phyloP scores from a whole-genome alignment of 1,140 invertebrate species.

The Limonius californicus region DNA sequence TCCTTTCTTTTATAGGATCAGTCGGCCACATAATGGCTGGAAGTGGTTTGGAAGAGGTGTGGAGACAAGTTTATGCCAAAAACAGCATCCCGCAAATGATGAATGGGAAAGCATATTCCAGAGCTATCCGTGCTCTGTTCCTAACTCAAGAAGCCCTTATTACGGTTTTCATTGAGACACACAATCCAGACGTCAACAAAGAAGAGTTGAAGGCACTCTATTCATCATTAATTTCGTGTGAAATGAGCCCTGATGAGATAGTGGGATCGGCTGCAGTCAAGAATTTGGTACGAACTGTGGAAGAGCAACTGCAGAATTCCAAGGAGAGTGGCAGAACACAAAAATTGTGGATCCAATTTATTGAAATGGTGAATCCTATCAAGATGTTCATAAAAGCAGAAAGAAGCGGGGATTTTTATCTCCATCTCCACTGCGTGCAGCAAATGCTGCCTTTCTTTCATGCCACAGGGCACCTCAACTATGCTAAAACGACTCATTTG shows the following conservation, averaged over 20 bases:
- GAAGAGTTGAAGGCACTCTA: neutral
- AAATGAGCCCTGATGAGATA: neutral
- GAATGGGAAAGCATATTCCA: slow-evolving; percentile 11
- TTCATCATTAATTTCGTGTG: neutral
- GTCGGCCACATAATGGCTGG: slow-evolving; percentile 24
- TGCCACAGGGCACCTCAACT: slow-evolving; percentile 16
- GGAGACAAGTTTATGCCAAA: slow-evolving; percentile 5
- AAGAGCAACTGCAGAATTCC: slow-evolving; percentile 8
- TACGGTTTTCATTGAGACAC: neutral
- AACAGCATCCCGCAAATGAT: slow-evolving; percentile 11
- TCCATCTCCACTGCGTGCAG: slow-evolving; percentile 13
- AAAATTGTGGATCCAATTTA: slow-evolving; percentile 15
- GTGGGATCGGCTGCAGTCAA: neutral
- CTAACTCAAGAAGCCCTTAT: slow-evolving; percentile 16
- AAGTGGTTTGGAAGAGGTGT: slow-evolving; percentile 22
- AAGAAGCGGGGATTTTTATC: slow-evolving; percentile 11
- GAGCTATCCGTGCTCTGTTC: slow-evolving; percentile 10
- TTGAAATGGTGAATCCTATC: slow-evolving; percentile 9
- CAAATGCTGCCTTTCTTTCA: slow-evolving; percentile 20
- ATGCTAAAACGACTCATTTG: slow-evolving; percentile 15
- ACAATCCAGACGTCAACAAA: neutral
- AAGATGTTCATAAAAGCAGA: slow-evolving; percentile 15
- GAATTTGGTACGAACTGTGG: slow-evolving; percentile 8
- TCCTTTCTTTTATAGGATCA: slow-evolving; percentile 6
- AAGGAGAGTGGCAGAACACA: neutral